Conservation (phyloP, 2,888 invertebrate genomes). For the Colostygia pectinataria region DNA sequence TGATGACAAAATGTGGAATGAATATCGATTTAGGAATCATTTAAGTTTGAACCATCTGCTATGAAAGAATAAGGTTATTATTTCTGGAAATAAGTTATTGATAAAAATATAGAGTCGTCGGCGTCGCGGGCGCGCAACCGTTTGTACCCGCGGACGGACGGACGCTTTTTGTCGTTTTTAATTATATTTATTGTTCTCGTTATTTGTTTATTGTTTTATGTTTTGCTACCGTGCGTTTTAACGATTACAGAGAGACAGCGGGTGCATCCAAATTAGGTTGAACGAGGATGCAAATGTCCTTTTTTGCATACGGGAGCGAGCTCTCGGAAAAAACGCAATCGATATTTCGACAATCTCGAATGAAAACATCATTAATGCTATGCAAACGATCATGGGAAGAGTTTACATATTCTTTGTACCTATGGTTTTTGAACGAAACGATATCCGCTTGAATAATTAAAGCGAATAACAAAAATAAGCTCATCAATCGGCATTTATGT, state of each 20-base stretch:
- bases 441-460: conserved; percentile 33
- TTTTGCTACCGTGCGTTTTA: conserved; percentile 78
- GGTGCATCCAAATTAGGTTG: conserved; percentile 75
- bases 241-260: conserved; percentile 71
- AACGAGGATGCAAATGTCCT: conserved; percentile 70
- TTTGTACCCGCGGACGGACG: conserved; percentile 73
- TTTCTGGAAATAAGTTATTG: conserved; percentile 46
- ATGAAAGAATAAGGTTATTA: conserved; percentile 41
- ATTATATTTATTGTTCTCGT: conserved; percentile 81
- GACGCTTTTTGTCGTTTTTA: conserved; percentile 79
- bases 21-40: conserved; percentile 40
- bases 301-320: conserved; percentile 62
- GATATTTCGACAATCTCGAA: conserved; percentile 55
- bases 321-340: conserved; percentile 54
- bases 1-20: conserved; percentile 74
- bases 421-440: conserved; percentile 39
- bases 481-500: not conserved
- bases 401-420: conserved; percentile 33
- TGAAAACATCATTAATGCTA: conserved; percentile 72
- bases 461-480: not conserved
- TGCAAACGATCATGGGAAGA: conserved; percentile 62
- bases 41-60: conserved; percentile 47
- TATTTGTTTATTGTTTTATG: conserved; percentile 79
- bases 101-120: conserved; percentile 77
- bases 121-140: conserved; percentile 69